A percentile compares a stretch with the other conserved stretches of the same genome.
These are phyloP conservation scores for Limanda limanda DNA, from an alignment of 2,113 vertebrate genomes.

Conservation along the genomic window DNA sequence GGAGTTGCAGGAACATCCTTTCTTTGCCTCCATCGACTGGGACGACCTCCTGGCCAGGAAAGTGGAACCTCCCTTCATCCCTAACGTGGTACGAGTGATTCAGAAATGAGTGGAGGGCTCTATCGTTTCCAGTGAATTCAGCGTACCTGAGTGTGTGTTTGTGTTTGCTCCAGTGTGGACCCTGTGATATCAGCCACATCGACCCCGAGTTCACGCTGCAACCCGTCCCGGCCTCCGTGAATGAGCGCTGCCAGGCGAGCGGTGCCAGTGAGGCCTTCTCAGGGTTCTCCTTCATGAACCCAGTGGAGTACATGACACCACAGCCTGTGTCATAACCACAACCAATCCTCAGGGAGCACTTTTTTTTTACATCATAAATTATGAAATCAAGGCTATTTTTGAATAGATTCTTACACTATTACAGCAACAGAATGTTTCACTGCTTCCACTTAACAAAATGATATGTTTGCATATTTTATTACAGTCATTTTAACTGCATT, in stretches of 20 bases:
- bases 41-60: constrained; percentile 80
- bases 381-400: constrained; percentile 59
- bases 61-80: constrained; percentile 80
- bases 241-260: constrained; percentile 49
- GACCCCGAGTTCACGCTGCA: constrained; percentile 80
- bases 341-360: constrained; percentile 19
- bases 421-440: constrained; percentile 1
- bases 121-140: neutral
- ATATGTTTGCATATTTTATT: constrained; percentile 7
- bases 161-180: constrained; percentile 70
- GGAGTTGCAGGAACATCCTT: constrained; percentile 80
- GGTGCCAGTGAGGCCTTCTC: constrained; percentile 65
- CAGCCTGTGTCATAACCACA: constrained; percentile 44
- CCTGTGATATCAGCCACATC: constrained; percentile 82
- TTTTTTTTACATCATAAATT: constrained; percentile 59
- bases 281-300: constrained; percentile 81
- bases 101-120: neutral
- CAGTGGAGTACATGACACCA: constrained; percentile 41
- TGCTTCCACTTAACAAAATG: neutral
- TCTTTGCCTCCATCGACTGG: constrained; percentile 82
- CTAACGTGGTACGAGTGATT: constrained; percentile 76
- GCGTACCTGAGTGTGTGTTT: neutral
- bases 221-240: constrained; percentile 77
- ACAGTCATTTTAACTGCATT: neutral
- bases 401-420: constrained; percentile 21